Evolutionary conservation across 2,113 vertebrate genomes (phyloP).

Genomic region (Halcyon malimbica): DNA sequence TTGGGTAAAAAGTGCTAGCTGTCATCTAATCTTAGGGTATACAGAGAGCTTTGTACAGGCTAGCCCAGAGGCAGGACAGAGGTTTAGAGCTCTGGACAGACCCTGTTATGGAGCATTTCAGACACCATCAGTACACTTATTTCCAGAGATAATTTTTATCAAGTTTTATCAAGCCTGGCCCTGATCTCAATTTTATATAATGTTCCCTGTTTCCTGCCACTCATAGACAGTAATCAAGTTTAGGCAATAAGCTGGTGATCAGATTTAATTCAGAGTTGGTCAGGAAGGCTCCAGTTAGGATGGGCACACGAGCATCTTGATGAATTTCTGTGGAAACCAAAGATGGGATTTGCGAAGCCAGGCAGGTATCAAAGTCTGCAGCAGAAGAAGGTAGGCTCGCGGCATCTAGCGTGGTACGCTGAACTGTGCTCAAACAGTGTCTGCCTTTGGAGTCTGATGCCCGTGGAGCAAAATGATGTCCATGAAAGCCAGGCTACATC

Average conservation of each 20-base stretch:
- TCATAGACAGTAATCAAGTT: background rate
- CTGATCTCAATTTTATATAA: background rate
- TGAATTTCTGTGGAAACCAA: background rate
- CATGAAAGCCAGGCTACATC: background rate
- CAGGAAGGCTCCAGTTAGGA: background rate
- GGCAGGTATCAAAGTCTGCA: background rate
- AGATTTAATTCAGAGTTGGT: background rate
- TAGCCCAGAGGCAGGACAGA: background rate
- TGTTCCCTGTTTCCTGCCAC: background rate
- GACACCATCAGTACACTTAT: background rate
- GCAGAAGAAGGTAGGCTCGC: background rate
- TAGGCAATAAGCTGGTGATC: background rate
- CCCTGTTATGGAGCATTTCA: background rate
- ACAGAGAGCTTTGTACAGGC: background rate
- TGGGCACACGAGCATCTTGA: background rate
- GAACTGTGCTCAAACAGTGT: background rate
- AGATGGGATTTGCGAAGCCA: background rate
- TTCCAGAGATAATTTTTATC: constrained; percentile 7
- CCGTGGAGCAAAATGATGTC: background rate
- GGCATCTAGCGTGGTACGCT: background rate
- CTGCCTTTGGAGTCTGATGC: background rate
- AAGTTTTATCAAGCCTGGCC: background rate
- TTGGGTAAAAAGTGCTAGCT: background rate
- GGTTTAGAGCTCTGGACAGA: background rate
- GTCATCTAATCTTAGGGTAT: background rate